Conservation (phyloP, 92 coral and sea anemone species). For the Plumapathes pennacea region DNA sequence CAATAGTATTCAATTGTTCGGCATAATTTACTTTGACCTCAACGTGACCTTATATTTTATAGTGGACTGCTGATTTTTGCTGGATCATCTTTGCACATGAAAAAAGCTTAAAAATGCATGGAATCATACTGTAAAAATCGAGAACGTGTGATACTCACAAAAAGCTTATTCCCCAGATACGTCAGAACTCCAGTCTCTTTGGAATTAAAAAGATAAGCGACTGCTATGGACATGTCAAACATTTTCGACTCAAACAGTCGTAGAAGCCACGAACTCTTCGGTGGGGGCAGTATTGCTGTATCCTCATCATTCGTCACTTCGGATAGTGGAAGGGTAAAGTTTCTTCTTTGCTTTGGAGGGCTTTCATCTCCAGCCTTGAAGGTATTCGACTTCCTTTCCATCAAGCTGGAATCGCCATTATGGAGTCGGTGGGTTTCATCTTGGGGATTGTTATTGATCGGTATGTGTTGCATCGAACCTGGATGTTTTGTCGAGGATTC, state of each 20-base stretch:
- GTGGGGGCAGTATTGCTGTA: conserved; percentile 63
- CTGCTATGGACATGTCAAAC: conserved; percentile 97
- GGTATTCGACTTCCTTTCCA: conserved; percentile 10
- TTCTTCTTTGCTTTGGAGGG: conserved; percentile 11
- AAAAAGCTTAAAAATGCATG: too few species aligned
- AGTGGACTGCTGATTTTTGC: too few species aligned
- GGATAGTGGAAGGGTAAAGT: conserved; percentile 11
- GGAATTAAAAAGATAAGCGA: conserved; percentile 94
- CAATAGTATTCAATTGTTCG: too few species aligned
- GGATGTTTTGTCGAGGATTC: too few species aligned
- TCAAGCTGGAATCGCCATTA: conserved; percentile 8
- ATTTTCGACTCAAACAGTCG: conserved; percentile 93
- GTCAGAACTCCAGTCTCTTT: conserved; percentile 96
- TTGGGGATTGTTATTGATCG: conserved; percentile 28
- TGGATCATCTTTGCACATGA: too few species aligned
- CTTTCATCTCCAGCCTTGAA: too few species aligned
- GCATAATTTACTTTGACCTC: too few species aligned
- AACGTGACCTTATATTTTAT: too few species aligned
- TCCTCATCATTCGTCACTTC: conserved; percentile 1
- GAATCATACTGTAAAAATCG: too few species aligned
- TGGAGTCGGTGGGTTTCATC: neutral
- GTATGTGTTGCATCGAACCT: neutral
- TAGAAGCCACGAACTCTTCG: conserved; percentile 86
- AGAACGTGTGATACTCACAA: too few species aligned
- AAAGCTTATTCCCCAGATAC: conserved; percentile 93